Base-by-base conservation (phyloP, 2,797 vertebrate genomes). In the Capromys pilorides region DNA sequence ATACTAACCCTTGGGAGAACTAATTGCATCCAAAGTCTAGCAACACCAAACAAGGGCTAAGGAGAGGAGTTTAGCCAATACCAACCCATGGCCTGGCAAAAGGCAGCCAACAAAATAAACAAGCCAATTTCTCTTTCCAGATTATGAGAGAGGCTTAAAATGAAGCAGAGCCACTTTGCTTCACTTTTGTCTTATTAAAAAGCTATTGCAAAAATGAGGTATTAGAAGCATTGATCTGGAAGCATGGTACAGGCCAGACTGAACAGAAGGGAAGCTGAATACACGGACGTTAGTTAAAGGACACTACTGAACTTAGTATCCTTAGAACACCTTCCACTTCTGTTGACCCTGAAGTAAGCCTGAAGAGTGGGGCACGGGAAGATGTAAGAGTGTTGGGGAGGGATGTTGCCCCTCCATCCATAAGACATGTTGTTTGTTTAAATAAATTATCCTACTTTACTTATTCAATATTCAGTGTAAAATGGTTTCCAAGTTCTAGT, bases 231-330 rank as follows among this genome's bases (percentile, higher is more conserved):
- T 4, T 86, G 24, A 5, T 83, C 67, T 66, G 21, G 36, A 31
- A 87, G 49, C 3, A 3, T 45, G 26, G 64, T 31, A 14, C 19
- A 91, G 61, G 33, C 36, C 1, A 81, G 61, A 96, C 73, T 51
- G 69, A 41, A 88, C 86, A 28, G 39, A 97, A 86, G 90, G 77
- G 54, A 87, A 16, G 21, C 19, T 19, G 14, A 80, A 97, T 26
- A 21, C 89, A 78, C 7, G 7, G 59, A 90, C 1, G 0, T 92
- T 16, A 86, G 21, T 81, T 54, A 62, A 66, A 95, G n/a, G 39
- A 85, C 82, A 22, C 14, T 85, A 28, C 24, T 61, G 57, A 90
- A 86, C n/a, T 85, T 87, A 75, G 39, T 12, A 28, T 75, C n/a
- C 19, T 71, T 39, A 88, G 57, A 88, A 67, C 36, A 80, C 45